phyloP scores from a whole-genome alignment of 2,113 vertebrate species.

The Peucedramus taeniatus region DNA sequence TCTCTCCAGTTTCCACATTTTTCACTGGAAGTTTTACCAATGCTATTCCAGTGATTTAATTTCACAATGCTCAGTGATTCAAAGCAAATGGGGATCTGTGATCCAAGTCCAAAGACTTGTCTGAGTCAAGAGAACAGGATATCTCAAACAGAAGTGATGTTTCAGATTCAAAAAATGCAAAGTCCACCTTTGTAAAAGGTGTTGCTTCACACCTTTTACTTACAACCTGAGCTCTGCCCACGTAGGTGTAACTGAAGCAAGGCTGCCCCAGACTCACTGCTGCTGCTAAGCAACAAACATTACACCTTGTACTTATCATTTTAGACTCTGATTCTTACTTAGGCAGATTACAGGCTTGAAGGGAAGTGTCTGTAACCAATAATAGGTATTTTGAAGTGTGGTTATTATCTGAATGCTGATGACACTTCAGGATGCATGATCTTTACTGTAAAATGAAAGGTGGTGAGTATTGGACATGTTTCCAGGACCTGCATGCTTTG shows the following conservation, averaged over 20 bases:
- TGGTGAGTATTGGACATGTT: background rate
- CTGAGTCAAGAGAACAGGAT: background rate
- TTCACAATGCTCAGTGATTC: background rate
- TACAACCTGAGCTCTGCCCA: background rate
- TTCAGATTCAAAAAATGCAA: background rate
- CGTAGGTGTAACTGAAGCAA: background rate
- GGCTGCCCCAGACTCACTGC: background rate
- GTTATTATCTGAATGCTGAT: conserved; percentile 10
- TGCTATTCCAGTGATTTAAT: background rate
- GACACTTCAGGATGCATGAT: background rate
- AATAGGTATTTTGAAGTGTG: background rate
- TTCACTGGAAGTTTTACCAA: background rate
- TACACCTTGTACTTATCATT: background rate
- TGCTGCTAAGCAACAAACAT: conserved; percentile 44
- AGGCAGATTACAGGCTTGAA: background rate
- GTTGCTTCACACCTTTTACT: background rate
- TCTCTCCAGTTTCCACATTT: background rate
- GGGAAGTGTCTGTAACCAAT: background rate
- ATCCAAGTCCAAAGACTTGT: background rate
- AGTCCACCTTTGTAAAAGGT: background rate
- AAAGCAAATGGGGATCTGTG: background rate
- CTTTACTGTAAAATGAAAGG: background rate
- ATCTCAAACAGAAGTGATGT: background rate
- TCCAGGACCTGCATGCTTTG: background rate
- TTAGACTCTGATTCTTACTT: background rate